A percentile compares a stretch with the other conserved stretches of the same genome.
Conservation (phyloP, 2,888 invertebrate species). For the Rotaria macrura region DNA sequence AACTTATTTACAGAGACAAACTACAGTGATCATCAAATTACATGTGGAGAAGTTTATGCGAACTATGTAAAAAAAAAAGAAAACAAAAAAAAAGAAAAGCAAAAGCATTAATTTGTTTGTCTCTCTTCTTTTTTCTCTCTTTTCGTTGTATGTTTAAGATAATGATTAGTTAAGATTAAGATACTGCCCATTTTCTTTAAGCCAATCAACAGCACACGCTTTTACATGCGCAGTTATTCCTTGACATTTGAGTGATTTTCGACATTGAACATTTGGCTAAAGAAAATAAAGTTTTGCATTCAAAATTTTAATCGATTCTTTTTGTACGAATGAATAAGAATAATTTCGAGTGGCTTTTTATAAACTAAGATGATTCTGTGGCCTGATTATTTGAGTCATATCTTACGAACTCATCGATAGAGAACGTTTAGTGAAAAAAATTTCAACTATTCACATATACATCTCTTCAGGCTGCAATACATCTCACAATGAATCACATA, state of each 20-base stretch:
- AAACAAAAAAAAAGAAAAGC: background rate
- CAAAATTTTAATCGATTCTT: too few relatives aligned
- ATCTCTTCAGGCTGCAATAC: too few relatives aligned
- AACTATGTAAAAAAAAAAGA: background rate
- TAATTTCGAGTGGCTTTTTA: too few relatives aligned
- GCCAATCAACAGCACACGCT: constrained; percentile 10
- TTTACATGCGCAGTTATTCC: constrained; percentile 11
- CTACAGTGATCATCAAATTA: background rate
- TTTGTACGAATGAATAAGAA: too few relatives aligned
- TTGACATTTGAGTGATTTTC: constrained; percentile 20
- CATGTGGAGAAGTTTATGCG: background rate
- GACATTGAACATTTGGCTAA: constrained; percentile 15
- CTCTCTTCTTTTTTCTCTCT: background rate
- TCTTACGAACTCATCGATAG: too few relatives aligned
- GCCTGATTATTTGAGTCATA: too few relatives aligned
- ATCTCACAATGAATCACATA: too few relatives aligned
- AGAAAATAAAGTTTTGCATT: background rate
- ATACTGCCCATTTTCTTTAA: constrained; percentile 17
- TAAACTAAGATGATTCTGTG: too few relatives aligned
- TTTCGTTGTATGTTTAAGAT: background rate
- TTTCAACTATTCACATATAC: too few relatives aligned
- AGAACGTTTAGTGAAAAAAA: too few relatives aligned
- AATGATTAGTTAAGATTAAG: background rate
- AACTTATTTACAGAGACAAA: constrained; percentile 5
- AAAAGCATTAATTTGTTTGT: background rate